These are phyloP conservation scores for Micoletzkya japonica DNA, from an alignment of 2,888 invertebrate genomes.

Conservation along the genomic window DNA sequence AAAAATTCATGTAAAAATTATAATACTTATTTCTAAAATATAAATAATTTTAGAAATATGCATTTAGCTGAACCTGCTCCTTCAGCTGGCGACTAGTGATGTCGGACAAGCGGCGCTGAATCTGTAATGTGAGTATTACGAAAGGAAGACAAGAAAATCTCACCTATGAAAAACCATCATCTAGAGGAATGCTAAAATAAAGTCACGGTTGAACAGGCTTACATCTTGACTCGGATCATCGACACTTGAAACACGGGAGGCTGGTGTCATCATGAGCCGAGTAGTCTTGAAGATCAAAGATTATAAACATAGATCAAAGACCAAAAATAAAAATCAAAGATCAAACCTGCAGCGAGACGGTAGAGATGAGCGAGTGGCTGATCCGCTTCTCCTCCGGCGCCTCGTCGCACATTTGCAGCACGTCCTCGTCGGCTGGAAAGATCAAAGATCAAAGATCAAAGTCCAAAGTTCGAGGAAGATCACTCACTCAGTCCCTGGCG, in stretches of 20 bases:
- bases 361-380: background rate
- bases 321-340: background rate
- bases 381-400: conserved; percentile 23
- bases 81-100: conserved; percentile 18
- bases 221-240: too few relatives aligned
- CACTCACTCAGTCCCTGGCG: background rate
- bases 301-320: background rate
- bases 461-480: background rate
- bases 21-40: background rate
- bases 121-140: too few relatives aligned
- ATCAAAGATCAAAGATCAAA: background rate
- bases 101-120: conserved; percentile 18
- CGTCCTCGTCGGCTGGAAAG: conserved; percentile 11
- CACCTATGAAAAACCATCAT: too few relatives aligned
- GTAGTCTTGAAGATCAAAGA: background rate
- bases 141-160: too few relatives aligned
- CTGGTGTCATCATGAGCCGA: too few relatives aligned
- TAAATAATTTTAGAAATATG: background rate
- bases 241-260: too few relatives aligned
- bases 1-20: background rate
- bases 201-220: too few relatives aligned
- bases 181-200: too few relatives aligned
- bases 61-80: conserved; percentile 1
- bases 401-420: conserved; percentile 18
- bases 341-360: background rate